A percentile compares a stretch with the other conserved stretches of the same genome.
Evolutionary conservation across 2,113 vertebrate species (phyloP).

Genomic region (Cheilinus undulatus): DNA sequence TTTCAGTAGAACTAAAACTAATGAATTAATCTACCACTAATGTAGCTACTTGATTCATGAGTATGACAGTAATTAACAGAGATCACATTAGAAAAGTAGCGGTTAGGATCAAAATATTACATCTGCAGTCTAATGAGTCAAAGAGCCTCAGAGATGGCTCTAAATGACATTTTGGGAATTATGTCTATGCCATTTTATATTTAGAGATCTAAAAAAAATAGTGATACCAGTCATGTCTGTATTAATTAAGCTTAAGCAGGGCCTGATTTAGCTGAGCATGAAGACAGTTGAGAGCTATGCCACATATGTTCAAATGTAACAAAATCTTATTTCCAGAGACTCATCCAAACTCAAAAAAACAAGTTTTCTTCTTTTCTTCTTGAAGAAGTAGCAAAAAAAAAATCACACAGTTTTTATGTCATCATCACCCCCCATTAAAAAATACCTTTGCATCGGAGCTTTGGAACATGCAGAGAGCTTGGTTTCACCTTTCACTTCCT

Average conservation of each 20-base stretch:
- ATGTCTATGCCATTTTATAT: neutral
- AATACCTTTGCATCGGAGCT: too few relatives aligned
- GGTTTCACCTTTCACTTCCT: too few relatives aligned
- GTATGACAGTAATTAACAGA: constrained; percentile 49
- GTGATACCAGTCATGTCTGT: neutral
- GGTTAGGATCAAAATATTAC: constrained; percentile 35
- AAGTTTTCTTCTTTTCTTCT: too few relatives aligned
- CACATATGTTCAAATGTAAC: neutral
- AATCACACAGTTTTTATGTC: neutral
- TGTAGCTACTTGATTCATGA: constrained; percentile 60
- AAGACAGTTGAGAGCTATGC: neutral
- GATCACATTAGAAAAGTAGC: constrained; percentile 30
- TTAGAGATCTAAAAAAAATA: neutral
- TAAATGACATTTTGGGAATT: neutral
- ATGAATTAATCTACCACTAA: constrained; percentile 48
- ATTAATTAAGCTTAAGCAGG: neutral
- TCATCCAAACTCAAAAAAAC: neutral
- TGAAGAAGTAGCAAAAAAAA: too few relatives aligned
- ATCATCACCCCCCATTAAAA: too few relatives aligned
- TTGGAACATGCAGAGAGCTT: too few relatives aligned
- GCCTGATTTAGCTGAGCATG: neutral
- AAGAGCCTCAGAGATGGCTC: neutral
- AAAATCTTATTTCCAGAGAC: too few relatives aligned
- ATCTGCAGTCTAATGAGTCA: constrained; percentile 13
- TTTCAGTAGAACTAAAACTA: constrained; percentile 31